phyloP scores from a whole-genome alignment of 1,140 invertebrate species.

The Planococcus citri region DNA sequence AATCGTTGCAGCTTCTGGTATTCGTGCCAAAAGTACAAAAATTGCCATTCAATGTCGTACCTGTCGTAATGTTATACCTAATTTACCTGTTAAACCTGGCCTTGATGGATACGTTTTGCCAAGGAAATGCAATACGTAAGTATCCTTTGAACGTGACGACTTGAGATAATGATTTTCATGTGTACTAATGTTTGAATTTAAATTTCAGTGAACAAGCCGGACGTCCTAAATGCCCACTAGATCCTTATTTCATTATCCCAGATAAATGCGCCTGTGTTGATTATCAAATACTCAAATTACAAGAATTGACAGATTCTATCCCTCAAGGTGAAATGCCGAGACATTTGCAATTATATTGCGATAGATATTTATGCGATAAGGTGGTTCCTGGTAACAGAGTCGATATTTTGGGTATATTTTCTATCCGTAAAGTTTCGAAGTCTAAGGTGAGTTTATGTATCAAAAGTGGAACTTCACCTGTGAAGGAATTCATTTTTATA shows the following conservation, averaged over 20 bases:
- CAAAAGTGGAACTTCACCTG: too few species aligned
- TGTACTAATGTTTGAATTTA: background rate
- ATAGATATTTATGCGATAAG: constrained; percentile 86
- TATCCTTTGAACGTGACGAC: constrained; percentile 28
- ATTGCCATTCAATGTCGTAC: constrained; percentile 93
- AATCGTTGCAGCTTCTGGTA: constrained; percentile 82
- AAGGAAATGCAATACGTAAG: constrained; percentile 83
- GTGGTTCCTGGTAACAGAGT: constrained; percentile 95
- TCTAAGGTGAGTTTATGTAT: constrained; percentile 30
- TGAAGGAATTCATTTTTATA: background rate
- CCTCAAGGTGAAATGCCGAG: constrained; percentile 98
- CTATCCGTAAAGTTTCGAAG: constrained; percentile 79
- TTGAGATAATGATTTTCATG: too few species aligned
- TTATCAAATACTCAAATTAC: constrained; percentile 80
- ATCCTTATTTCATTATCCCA: constrained; percentile 95
- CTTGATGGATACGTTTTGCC: constrained; percentile 95
- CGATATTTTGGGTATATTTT: constrained; percentile 88
- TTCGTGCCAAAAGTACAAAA: constrained; percentile 87
- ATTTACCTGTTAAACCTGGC: constrained; percentile 84
- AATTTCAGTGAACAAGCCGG: constrained; percentile 69
- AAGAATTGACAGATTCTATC: constrained; percentile 91
- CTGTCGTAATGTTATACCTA: constrained; percentile 78
- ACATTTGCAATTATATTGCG: constrained; percentile 89
- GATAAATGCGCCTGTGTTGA: constrained; percentile 97
- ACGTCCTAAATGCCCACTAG: constrained; percentile 81